phyloP scores from a whole-genome alignment of 2,797 vertebrate genomes.

The Gymnothorax javanicus region DNA sequence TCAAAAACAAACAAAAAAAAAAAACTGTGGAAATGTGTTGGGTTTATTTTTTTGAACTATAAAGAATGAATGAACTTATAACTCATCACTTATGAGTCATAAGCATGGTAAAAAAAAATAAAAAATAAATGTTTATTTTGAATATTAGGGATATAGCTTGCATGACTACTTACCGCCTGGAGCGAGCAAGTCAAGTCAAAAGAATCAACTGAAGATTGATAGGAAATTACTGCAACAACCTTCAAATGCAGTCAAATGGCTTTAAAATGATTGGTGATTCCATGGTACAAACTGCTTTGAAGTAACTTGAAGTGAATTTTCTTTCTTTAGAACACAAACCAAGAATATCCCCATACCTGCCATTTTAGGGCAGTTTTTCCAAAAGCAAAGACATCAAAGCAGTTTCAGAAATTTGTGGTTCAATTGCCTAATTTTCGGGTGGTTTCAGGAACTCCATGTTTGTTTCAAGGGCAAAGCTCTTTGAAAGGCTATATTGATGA shows the following conservation, averaged over 20 bases:
- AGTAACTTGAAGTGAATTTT: background rate
- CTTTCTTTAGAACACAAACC: background rate
- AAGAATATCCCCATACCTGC: no score
- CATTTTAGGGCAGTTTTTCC: conserved; percentile 11
- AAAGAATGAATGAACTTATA: background rate
- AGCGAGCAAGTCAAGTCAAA: background rate
- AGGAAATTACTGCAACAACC: background rate
- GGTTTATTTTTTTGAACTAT: background rate
- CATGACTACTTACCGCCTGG: background rate
- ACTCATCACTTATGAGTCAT: background rate
- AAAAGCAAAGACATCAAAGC: conserved; percentile 18
- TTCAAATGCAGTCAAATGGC: background rate
- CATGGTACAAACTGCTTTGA: background rate
- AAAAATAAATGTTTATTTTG: conserved; percentile 16
- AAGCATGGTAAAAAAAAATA: background rate
- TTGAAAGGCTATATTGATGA: background rate
- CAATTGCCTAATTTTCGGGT: no score
- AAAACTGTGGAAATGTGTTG: conserved; percentile 2
- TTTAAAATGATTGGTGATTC: background rate
- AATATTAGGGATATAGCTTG: conserved; percentile 8
- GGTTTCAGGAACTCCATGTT: background rate
- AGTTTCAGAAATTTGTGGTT: background rate
- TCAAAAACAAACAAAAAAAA: background rate
- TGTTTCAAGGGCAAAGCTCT: background rate
- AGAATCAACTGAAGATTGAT: background rate